Evolutionary conservation across 2,888 invertebrate genomes (phyloP), one percentile per base, ranked within the genome.

Genomic region (Fragum sueziense): DNA sequence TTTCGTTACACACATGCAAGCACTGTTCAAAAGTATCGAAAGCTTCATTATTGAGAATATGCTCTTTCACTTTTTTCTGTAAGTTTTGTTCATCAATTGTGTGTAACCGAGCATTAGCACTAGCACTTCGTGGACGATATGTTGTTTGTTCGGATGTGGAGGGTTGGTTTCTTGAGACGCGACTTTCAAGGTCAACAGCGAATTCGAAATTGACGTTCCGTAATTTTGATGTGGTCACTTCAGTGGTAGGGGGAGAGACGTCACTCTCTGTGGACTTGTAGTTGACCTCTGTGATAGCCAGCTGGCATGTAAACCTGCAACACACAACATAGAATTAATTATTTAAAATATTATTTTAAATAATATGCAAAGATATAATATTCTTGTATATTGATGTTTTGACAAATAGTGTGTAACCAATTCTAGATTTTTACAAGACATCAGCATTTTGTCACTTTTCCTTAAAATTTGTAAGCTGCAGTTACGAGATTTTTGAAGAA

Each of bases 251-350:
- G 0, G 81, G 81, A 59, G 57, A 75, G 17, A 81, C 79, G 33
- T 79, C 81, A 14, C 61, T 51, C 11, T 86, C 84, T 27, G 75
- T 76, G 51, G 82, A 75, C 25, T 69, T 70, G 41, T 84, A 85
- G 70, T 91, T 90, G 87, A 95, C 95, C 91, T 96, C 95, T 1
- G 95, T 95, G 85, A 96, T 94, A 17, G 95, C 95, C 62, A 96
- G 92, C 90, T 95, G 95, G 89, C 96, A 96, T 14, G 94, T 94
- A 81, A 95, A 94, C 76, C 93, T 93, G 84, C 80, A 82, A 29
- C 27, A n/a, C n/a, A 37, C 31, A 31, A n/a, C 27, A 61, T 20
- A n/a, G n/a, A n/a, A n/a, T n/a, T n/a, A n/a, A n/a, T n/a, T n/a
- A n/a, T n/a, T n/a, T n/a, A n/a, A n/a, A n/a, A n/a, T n/a, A n/a